Evolutionary conservation across 2,113 vertebrate genomes (phyloP).

Genomic region (Myotis davidii): DNA sequence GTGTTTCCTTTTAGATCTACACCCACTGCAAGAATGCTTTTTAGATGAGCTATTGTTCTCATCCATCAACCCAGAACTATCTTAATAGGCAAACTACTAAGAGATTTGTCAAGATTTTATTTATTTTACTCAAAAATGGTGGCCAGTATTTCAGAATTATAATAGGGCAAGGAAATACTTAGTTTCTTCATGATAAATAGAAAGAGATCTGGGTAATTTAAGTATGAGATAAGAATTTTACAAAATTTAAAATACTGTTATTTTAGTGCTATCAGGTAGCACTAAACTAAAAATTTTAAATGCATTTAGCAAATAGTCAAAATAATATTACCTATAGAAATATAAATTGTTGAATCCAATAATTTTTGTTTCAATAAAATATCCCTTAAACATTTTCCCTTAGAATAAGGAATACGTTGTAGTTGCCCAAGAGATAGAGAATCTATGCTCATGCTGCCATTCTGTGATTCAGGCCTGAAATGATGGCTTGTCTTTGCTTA

Average conservation of each 20-base stretch:
- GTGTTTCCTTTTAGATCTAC: conserved; percentile 12
- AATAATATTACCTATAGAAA: conserved; percentile 7
- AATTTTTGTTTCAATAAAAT: conserved; percentile 2
- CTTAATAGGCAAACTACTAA: conserved; percentile 42
- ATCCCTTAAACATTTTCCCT: conserved; percentile 2
- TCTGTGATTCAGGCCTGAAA: conserved; percentile 32
- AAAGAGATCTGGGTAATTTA: background rate
- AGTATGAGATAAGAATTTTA: background rate
- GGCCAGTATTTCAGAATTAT: conserved; percentile 26
- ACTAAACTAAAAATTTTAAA: conserved; percentile 25
- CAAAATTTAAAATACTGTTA: background rate
- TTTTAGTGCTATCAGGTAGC: background rate
- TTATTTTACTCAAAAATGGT: conserved; percentile 27
- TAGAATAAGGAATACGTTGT: background rate
- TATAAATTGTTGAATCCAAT: background rate
- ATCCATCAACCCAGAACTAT: conserved; percentile 33
- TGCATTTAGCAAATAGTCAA: background rate
- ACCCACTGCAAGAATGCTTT: background rate
- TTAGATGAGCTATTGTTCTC: conserved; percentile 28
- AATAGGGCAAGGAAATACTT: background rate
- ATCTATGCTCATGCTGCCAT: background rate
- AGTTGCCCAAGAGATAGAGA: background rate
- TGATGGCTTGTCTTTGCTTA: background rate
- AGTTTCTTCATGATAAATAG: conserved; percentile 38
- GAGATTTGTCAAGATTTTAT: conserved; percentile 44